Conservation (phyloP, 2,888 invertebrate genomes). For the Mythimna albipuncta region DNA sequence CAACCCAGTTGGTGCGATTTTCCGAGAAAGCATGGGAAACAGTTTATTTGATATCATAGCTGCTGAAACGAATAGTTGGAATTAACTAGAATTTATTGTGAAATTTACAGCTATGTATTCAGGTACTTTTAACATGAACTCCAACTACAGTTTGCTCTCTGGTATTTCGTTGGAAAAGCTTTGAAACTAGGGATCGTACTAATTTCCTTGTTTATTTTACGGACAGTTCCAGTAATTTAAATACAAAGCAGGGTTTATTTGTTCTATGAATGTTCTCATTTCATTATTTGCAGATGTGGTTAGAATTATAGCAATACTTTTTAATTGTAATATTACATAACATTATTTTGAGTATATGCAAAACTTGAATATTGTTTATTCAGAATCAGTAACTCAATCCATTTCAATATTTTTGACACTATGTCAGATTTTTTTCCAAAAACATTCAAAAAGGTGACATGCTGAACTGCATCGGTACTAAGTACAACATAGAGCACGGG, state of each 20-base stretch:
- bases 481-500: too few relatives aligned
- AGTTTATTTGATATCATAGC: conserved; percentile 1
- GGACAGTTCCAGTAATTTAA: not conserved
- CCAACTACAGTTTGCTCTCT: not conserved
- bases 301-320: not conserved
- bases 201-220: conserved; percentile 13
- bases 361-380: too few relatives aligned
- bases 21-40: not conserved
- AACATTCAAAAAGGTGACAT: too few relatives aligned
- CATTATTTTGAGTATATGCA: too few relatives aligned
- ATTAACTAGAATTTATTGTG: not conserved
- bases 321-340: not conserved
- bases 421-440: too few relatives aligned
- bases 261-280: not conserved
- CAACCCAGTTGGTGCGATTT: not conserved
- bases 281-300: not conserved
- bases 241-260: not conserved
- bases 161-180: not conserved
- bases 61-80: not conserved
- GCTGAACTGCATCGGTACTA: too few relatives aligned
- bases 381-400: too few relatives aligned
- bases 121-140: not conserved
- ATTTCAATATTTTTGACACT: too few relatives aligned
- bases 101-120: too few relatives aligned
- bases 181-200: not conserved